Conservation (phyloP, 2,113 vertebrate genomes). For the Noctilio leporinus region DNA sequence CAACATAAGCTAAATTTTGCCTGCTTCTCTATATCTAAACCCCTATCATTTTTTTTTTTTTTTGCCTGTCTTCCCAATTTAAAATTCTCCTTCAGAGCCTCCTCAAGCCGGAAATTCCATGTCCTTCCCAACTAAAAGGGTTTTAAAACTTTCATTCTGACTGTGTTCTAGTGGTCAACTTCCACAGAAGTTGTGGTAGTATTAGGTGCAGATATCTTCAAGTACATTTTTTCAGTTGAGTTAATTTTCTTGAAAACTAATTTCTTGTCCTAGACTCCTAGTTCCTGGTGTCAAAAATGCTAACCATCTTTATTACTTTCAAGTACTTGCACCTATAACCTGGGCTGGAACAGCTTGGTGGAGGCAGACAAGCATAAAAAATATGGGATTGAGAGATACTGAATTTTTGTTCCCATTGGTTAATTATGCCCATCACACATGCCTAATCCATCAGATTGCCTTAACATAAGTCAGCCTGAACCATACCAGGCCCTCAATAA, state of each 20-base stretch:
- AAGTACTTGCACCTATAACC: background rate
- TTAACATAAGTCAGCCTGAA: background rate
- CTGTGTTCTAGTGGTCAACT: no score
- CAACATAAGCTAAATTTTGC: background rate
- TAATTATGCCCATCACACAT: background rate
- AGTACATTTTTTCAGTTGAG: background rate
- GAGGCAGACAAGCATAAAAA: background rate
- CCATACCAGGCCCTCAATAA: background rate
- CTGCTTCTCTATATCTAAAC: background rate
- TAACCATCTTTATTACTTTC: background rate
- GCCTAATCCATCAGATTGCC: background rate
- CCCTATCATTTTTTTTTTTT: background rate
- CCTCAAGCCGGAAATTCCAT: background rate
- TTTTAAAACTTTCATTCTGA: background rate
- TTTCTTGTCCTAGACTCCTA: background rate
- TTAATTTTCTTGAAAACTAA: background rate
- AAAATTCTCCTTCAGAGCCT: background rate
- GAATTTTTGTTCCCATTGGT: background rate
- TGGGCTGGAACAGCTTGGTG: background rate
- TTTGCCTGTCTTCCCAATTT: background rate
- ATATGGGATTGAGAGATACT: background rate
- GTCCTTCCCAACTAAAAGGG: background rate
- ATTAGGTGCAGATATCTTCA: background rate
- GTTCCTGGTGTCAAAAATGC: background rate
- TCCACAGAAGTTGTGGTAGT: background rate